These are phyloP conservation scores for Protobothrops flavoviridis DNA, from an alignment of 2,113 vertebrate genomes.

Conservation along the genomic window DNA sequence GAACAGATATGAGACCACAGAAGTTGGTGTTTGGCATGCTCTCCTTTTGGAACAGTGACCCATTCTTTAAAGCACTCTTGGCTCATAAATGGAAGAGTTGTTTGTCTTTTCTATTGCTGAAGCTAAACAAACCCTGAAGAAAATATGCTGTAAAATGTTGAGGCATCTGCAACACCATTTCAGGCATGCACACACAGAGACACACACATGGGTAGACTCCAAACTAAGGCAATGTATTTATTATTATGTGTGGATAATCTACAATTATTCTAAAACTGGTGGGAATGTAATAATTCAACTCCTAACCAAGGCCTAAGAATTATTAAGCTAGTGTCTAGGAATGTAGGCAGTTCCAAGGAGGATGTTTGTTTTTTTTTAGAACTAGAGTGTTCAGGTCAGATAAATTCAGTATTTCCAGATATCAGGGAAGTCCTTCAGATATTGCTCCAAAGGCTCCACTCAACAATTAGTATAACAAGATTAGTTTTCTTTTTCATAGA, in stretches of 20 bases:
- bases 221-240: slow-evolving; percentile 54
- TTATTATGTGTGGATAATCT: not conserved
- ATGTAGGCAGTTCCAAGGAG: not conserved
- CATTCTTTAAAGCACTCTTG: slow-evolving; percentile 63
- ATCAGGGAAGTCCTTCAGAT: not conserved
- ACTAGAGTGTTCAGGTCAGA: not conserved
- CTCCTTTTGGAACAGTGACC: slow-evolving; percentile 60
- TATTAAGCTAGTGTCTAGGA: not conserved
- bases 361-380: not conserved
- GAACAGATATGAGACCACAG: slow-evolving; percentile 64
- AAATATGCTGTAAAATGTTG: slow-evolving; percentile 71
- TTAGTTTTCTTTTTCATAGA: not conserved
- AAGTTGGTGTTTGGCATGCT: slow-evolving; percentile 52
- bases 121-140: slow-evolving; percentile 63
- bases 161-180: slow-evolving; percentile 69
- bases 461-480: not conserved
- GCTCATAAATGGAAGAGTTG: slow-evolving; percentile 67
- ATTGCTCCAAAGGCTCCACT: not conserved
- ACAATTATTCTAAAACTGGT: not conserved
- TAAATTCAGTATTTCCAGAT: not conserved
- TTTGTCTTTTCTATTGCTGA: slow-evolving; percentile 57
- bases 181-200: slow-evolving; percentile 21
- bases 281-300: not conserved
- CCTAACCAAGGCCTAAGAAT: not conserved
- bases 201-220: slow-evolving; percentile 46